A percentile compares a stretch with the other conserved stretches of the same genome.
Evolutionary conservation across 2,797 vertebrate species (phyloP).

Genomic region (Muscicapa striata): DNA sequence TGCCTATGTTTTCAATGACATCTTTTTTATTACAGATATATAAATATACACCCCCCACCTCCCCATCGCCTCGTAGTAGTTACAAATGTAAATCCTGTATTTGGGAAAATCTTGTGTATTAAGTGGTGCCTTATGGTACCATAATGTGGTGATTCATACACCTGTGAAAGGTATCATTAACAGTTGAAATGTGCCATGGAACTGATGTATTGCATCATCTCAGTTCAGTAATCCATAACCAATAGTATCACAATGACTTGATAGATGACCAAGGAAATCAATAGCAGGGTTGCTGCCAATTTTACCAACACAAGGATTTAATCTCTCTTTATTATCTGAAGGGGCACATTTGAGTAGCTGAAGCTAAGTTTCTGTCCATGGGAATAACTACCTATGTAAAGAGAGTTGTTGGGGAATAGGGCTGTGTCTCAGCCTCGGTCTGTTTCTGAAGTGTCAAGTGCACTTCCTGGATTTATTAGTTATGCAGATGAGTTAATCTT

Average conservation of each 20-base stretch:
- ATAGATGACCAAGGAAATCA: background rate
- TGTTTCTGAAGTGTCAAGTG: background rate
- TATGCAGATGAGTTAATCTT: background rate
- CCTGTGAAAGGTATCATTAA: background rate
- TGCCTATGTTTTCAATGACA: background rate
- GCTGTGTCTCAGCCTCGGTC: background rate
- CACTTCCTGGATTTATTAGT: background rate
- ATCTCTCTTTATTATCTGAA: background rate
- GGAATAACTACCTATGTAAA: background rate
- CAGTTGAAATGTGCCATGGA: background rate
- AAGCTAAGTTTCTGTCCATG: background rate
- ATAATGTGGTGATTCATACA: background rate
- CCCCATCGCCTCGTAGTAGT: fast-evolving
- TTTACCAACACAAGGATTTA: background rate
- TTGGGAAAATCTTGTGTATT: background rate
- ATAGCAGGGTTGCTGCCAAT: background rate
- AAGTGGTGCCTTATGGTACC: background rate
- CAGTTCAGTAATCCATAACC: background rate
- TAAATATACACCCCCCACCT: too few relatives aligned
- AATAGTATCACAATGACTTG: background rate
- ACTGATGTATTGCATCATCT: background rate
- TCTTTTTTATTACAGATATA: background rate
- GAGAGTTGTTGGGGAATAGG: background rate
- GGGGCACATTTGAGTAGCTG: background rate
- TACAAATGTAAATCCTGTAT: background rate